Base-by-base conservation (phyloP, 2,113 vertebrate genomes). In the Albula goreensis region DNA sequence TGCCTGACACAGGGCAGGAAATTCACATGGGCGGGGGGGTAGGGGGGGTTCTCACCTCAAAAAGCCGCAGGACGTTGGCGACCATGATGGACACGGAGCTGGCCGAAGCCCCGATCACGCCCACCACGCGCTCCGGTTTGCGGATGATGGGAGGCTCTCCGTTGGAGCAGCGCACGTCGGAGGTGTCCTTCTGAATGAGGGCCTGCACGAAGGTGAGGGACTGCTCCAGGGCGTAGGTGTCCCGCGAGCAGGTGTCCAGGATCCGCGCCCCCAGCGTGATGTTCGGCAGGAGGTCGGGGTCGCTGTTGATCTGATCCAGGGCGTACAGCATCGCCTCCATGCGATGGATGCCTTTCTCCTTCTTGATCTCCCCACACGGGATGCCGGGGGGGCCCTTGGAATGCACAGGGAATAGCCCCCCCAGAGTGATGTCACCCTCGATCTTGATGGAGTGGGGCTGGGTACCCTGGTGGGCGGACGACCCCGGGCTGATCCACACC, bases 291-390 rank as follows among this genome's bases (percentile, higher is more conserved):
- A 98, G 90, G n/a, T 91, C 91, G 0, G 97, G 97, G 93, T 97
- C 97, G 0, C 95, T 95, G 91, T 98, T 98, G 74, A 98, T 96
- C 81, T 96, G 96, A 89, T 98, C 97, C 91, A 98, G 87, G 10
- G 97, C 97, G 2, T 98, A 98, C 57, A 98, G 90, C 97, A 98
- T 97, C 88, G 97, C 97, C 88, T 98, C 97, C 91, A 98, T 91
- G 4, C 97, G 95, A 63, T 98, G 97, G 88, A 98, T 95, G 0
- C 97, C 97, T 87, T 97, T 97, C 88, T 98, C 97, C 85, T 96
- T 96, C 93, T 98, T 98, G 19, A 98, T 89, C 0, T 94, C 94
- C 0, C 97, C 97, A 0, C 97, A 98, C 0, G 97, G 93, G 0
- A 96, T 88, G 1, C 97, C 97, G 0, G 95, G 95, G 0, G 96